phyloP scores from a whole-genome alignment of 2,113 vertebrate species.

The Alethe diademata region DNA sequence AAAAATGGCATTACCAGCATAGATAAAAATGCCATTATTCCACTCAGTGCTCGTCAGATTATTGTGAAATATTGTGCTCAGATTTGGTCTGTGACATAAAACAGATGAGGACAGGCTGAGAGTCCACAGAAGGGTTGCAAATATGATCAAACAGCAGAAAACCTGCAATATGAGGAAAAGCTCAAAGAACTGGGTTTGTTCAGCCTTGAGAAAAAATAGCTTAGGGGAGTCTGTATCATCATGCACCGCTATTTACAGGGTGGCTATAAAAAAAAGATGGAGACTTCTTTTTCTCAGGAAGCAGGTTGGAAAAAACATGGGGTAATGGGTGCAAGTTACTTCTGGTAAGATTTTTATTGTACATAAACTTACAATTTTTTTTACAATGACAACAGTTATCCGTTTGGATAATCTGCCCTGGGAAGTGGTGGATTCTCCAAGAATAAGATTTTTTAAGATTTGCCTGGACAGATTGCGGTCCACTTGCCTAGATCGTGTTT shows the following conservation, averaged over 20 bases:
- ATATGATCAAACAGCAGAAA: not conserved
- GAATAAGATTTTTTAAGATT: not conserved
- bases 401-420: fast-evolving
- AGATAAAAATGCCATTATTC: not conserved
- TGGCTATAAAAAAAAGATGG: not conserved
- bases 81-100: not conserved
- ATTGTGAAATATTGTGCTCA: not conserved
- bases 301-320: fast-evolving
- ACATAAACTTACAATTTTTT: not conserved
- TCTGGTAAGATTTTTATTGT: not conserved
- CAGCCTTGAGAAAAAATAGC: not conserved
- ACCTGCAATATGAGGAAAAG: not conserved
- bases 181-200: not conserved
- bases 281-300: not conserved
- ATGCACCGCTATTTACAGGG: not conserved
- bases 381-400: not conserved
- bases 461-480: not conserved
- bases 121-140: not conserved
- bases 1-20: not conserved
- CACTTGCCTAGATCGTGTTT: not conserved
- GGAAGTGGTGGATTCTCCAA: not conserved
- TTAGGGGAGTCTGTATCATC: not conserved
- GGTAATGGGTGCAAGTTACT: not conserved
- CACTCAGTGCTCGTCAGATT: not conserved
- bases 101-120: not conserved